Evolutionary conservation across 2,888 invertebrate species (phyloP).

Genomic region (Galerucella calmariensis): DNA sequence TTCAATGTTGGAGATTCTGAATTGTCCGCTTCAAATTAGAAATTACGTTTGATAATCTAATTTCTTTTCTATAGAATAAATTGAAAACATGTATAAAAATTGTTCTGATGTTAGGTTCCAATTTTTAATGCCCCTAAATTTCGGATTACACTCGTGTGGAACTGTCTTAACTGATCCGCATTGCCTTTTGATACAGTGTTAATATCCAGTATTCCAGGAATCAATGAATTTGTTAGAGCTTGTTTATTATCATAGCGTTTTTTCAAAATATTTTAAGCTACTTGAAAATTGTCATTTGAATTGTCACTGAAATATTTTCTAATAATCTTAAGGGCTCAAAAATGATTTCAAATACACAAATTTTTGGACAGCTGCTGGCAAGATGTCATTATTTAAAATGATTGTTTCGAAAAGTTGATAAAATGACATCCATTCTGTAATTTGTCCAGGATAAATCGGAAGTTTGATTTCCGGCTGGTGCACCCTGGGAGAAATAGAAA

Average conservation of each 20-base stretch:
- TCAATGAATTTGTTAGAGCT: neutral
- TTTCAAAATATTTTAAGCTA: neutral
- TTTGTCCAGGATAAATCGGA: neutral
- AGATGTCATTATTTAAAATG: neutral
- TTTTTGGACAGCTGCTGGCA: neutral
- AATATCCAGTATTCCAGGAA: neutral
- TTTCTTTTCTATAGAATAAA: neutral
- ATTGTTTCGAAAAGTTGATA: conserved; percentile 4
- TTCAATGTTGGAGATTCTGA: neutral
- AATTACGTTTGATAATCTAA: neutral
- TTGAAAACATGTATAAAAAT: neutral
- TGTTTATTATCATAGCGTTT: conserved; percentile 8
- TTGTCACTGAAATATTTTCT: neutral
- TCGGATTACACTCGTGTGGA: neutral
- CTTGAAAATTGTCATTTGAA: conserved; percentile 1
- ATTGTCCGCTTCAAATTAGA: neutral
- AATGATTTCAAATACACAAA: conserved; percentile 10
- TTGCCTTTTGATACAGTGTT: neutral
- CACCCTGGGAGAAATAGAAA: neutral
- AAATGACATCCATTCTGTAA: conserved; percentile 1
- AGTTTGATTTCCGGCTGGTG: neutral
- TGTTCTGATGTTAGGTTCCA: neutral
- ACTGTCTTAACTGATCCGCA: neutral
- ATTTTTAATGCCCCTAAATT: neutral
- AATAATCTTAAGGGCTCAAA: neutral